Evolutionary conservation across 2,888 invertebrate genomes (phyloP), one percentile per base, ranked within the genome.

Genomic region (Sisyra terminalis): DNA sequence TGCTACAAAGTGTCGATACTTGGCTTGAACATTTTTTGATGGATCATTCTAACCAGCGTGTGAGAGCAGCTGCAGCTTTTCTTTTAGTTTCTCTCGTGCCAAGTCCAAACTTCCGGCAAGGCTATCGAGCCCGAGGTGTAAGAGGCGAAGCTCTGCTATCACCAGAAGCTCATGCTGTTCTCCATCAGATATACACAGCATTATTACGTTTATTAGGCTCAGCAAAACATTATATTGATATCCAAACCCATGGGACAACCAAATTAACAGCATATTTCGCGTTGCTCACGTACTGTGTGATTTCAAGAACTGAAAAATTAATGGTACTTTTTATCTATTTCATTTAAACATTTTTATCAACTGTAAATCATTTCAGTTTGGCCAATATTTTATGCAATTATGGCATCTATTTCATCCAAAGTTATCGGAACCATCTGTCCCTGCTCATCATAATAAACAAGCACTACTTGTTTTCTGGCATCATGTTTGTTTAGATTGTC

Each of bases 351-450:
- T 39, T 2, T 17, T 14, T 30, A 13, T 45, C 46, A 44, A 40
- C 41, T 17, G 43, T 50, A 49, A 46, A 45, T 49, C n/a, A 42
- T 65, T 69, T 2, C 64, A 90, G 89, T 89, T 93, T 64, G 86
- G 89, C n/a, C 84, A 82, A 51, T 88, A 85, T 63, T 84, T 92
- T 66, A 72, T 80, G 52, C 88, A 92, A 55, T 66, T 94, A 32
- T 94, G 93, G 93, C 86, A 89, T 51, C 65, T 94, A 44, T 94
- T 93, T 63, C 92, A 93, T 68, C 92, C 93, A 2, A 85, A 88
- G 53, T 71, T 93, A 47, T 88, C 90, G 8, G 93, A 94, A 65
- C 93, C 93, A 1, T 86, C 89, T 42, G 89, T 93, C 51, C 85
- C 93, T 15, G 87, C 92, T 43, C 90, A 93, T 65, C 90, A 92